These are phyloP conservation scores for Noctilio leporinus DNA, from an alignment of 2,113 vertebrate genomes.

Conservation along the genomic window DNA sequence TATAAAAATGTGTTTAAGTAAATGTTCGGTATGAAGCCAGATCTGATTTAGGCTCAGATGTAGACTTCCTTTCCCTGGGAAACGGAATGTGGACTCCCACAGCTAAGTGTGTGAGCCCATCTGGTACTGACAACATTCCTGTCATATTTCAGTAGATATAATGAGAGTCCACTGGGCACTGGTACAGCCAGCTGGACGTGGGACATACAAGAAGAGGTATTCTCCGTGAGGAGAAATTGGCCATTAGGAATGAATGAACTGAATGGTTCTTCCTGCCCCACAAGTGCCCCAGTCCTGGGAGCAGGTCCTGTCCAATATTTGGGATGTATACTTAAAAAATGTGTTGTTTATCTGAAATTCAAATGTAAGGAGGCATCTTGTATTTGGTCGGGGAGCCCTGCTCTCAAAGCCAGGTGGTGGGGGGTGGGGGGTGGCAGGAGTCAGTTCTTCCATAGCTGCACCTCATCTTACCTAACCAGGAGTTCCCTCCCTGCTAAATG, in stretches of 20 bases:
- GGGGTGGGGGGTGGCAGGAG: too few species aligned
- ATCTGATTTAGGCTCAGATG: not conserved
- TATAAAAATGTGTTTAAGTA: slow-evolving; percentile 5
- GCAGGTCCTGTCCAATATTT: not conserved
- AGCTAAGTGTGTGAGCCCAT: slow-evolving; percentile 15
- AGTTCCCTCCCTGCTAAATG: too few species aligned
- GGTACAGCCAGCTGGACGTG: not conserved
- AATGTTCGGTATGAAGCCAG: not conserved
- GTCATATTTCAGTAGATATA: not conserved
- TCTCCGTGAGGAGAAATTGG: not conserved
- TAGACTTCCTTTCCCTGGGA: slow-evolving; percentile 6
- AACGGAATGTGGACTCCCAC: slow-evolving; percentile 16
- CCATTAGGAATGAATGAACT: not conserved
- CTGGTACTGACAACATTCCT: slow-evolving; percentile 7
- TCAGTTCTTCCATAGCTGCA: accelerated
- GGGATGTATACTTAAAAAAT: not conserved
- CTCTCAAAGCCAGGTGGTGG: not conserved
- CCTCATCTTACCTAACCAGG: not conserved
- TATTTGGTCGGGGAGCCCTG: not conserved
- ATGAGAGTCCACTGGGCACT: not conserved
- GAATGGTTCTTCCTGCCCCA: not conserved
- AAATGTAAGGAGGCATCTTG: not conserved
- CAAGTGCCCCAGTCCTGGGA: not conserved
- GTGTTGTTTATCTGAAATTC: not conserved
- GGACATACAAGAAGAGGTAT: not conserved